These are phyloP conservation scores for Mellivora capensis DNA, from an alignment of 2,113 vertebrate species.

Conservation along the genomic window DNA sequence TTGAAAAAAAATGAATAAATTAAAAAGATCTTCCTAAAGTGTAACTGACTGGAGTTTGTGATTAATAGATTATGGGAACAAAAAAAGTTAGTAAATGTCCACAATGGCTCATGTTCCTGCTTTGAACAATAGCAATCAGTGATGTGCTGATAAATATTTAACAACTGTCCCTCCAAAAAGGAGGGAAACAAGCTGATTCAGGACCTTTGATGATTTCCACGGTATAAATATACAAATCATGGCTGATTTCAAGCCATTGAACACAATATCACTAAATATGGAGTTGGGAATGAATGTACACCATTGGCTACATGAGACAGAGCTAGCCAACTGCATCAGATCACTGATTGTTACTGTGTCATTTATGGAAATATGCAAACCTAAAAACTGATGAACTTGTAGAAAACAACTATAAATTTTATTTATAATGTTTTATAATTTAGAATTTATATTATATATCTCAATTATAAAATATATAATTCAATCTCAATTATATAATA, in stretches of 20 bases:
- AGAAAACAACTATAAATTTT: not conserved
- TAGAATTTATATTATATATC: too few species aligned
- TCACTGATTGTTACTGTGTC: not conserved
- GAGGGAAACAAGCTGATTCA: not conserved
- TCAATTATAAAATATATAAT: too few species aligned
- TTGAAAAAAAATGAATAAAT: not conserved
- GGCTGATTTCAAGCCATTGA: not conserved
- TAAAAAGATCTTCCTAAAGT: not conserved
- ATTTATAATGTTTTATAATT: not conserved
- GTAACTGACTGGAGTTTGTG: not conserved
- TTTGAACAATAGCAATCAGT: not conserved
- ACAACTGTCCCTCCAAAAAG: not conserved
- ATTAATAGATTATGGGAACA: not conserved
- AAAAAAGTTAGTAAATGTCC: not conserved
- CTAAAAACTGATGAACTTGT: not conserved
- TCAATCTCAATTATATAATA: too few species aligned
- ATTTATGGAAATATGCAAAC: not conserved
- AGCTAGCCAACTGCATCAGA: not conserved
- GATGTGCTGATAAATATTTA: not conserved
- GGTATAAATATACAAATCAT: not conserved
- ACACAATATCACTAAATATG: not conserved
- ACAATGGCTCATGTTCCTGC: not conserved
- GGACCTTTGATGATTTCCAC: not conserved
- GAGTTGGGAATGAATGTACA: not conserved
- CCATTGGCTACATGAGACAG: not conserved